Evolutionary conservation across 2,888 invertebrate species (phyloP).

Genomic region (Leptinotarsa peninsularis): DNA sequence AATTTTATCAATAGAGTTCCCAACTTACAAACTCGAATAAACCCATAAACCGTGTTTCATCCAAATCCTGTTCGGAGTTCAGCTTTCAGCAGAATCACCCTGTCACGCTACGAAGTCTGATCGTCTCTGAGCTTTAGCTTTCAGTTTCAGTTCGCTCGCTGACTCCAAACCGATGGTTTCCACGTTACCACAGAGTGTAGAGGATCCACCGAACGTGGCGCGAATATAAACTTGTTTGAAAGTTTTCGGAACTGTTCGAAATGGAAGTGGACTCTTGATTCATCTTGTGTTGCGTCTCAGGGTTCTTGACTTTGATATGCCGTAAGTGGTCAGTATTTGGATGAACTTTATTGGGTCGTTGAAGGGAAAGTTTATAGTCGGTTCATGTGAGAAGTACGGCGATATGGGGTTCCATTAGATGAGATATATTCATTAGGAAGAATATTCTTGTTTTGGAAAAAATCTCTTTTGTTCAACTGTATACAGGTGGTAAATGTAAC

Average conservation of each 20-base stretch:
- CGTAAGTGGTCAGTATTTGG: constrained; percentile 5
- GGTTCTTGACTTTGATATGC: background rate
- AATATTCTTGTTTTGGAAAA: too few species aligned
- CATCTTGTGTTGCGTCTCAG: constrained; percentile 4
- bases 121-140: constrained; percentile 39
- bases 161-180: constrained; percentile 45
- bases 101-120: constrained; percentile 46
- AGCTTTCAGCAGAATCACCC: constrained; percentile 41
- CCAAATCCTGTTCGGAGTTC: too few species aligned
- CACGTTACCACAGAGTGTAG: constrained; percentile 22
- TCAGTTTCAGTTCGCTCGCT: constrained; percentile 53
- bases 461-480: too few species aligned
- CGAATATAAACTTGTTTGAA: constrained; percentile 27
- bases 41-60: too few species aligned
- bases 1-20: too few species aligned
- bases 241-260: constrained; percentile 16
- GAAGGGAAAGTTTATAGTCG: background rate
- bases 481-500: too few species aligned
- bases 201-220: constrained; percentile 21
- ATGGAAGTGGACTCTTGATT: constrained; percentile 9
- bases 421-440: background rate
- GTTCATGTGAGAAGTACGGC: background rate
- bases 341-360: background rate
- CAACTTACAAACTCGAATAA: too few species aligned
- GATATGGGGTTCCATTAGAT: background rate